These are phyloP conservation scores for Falco rusticolus DNA, from an alignment of 2,797 vertebrate genomes.

Conservation along the genomic window DNA sequence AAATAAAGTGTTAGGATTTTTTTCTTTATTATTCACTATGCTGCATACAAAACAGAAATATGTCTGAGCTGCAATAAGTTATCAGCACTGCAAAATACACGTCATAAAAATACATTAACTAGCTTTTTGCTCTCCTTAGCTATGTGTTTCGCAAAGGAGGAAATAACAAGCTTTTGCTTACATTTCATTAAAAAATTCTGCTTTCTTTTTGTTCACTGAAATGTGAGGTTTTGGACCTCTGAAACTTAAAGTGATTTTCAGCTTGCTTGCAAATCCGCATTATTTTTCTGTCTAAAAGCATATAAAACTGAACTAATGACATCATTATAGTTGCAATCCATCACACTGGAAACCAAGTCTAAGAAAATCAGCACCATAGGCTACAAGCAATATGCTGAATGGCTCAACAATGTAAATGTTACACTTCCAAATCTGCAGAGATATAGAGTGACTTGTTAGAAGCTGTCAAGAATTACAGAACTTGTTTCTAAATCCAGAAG, in stretches of 20 bases:
- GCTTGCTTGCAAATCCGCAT: not conserved
- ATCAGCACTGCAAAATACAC: not conserved
- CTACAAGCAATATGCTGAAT: not conserved
- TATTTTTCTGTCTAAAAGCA: not conserved
- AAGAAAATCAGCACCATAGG: not conserved
- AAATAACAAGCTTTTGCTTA: not conserved
- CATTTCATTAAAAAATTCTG: not conserved
- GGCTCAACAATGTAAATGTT: not conserved
- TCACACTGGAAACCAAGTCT: not conserved
- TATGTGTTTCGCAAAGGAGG: not conserved
- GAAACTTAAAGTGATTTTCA: not conserved
- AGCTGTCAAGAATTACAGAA: conserved; percentile 6
- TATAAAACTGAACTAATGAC: not conserved
- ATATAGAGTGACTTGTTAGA: not conserved
- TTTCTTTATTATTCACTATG: not conserved
- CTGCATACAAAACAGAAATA: not conserved
- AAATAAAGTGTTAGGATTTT: not conserved
- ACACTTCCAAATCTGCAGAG: not conserved
- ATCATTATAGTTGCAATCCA: not conserved
- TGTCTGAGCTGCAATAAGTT: not conserved
- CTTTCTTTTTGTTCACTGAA: not conserved
- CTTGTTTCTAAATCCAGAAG: not conserved
- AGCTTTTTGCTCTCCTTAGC: not conserved
- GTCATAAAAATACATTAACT: not conserved
- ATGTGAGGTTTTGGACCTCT: not conserved